phyloP scores from a whole-genome alignment of 2,888 invertebrate species.

The Leucoptera coffeella region DNA sequence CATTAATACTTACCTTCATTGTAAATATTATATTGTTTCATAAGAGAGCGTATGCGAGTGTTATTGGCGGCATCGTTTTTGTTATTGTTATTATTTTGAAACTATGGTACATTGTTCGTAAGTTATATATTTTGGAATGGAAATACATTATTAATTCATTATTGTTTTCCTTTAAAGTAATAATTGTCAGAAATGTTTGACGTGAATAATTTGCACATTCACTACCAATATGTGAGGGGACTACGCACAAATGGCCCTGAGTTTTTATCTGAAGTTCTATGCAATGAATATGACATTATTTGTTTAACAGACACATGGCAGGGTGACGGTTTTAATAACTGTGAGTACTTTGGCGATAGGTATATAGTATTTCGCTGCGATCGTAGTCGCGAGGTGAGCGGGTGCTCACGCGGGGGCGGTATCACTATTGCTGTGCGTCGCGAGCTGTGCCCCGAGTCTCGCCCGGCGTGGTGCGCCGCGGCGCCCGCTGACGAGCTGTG shows the following conservation, averaged over 20 bases:
- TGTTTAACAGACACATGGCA: slow-evolving; percentile 1
- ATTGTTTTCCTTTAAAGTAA: no score
- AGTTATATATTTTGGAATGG: no score
- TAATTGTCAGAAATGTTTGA: no score
- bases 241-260: neutral
- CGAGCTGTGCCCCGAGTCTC: neutral
- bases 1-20: no score
- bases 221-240: neutral
- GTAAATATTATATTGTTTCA: no score
- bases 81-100: no score
- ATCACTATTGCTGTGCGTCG: neutral
- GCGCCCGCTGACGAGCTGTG: neutral
- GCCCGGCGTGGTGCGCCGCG: neutral
- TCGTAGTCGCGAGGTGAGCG: neutral
- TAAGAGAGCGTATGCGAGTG: no score
- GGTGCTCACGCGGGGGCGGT: neutral
- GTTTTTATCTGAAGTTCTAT: neutral
- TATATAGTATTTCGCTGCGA: neutral
- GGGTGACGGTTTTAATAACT: neutral
- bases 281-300: neutral
- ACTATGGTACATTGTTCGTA: no score
- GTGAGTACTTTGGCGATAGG: neutral
- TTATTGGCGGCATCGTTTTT: no score
- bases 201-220: neutral
- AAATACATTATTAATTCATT: no score